Base-by-base conservation (phyloP, 2,888 invertebrate species). In the Serripes groenlandicus region DNA sequence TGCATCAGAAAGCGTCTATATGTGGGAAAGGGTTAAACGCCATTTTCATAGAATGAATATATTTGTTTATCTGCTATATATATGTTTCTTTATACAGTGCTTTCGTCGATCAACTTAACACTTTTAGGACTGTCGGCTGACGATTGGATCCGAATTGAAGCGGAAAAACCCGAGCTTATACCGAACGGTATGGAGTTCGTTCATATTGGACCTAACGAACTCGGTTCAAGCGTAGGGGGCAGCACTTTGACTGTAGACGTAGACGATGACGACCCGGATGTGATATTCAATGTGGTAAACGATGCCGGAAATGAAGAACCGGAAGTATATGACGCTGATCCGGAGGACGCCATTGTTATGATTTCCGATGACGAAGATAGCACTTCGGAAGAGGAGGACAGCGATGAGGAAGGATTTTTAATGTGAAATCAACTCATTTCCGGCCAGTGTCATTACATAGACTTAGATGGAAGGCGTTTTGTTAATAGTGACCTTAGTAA, bases 181-280 rank as follows among this genome's bases (percentile, higher is more conserved):
- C 68, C 75, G 23, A 68, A 68, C 72, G 70, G 72, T 11, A 71
- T 52, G 18, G 82, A 86, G 7, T 80, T 75, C 37, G 74, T 68
- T 35, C 76, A 86, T 58, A 70, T 86, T 26, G 86, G 81, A 11
- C 86, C 86, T 7, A 86, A 74, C 56, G 86, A 86, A 32, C 73
- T 76, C 30, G 81, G 76, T 5, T 81, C 83, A 3, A 80, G 83
- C 42, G 76, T 66, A 15, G 78, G 75, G 9, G 72, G 84, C 23
- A 84, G 84, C 72, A 81, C 75, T 3, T 26, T 69, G 37, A 74
- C 74, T 30, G 68, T 52, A 0, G 66, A 78, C 26, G 69, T 32
- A 28, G 79, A 73, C 37, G 73, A 30, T 15, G 74, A 64, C 9
- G 66, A 68, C 28, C 74, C 74, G 26, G 58, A 76, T 42, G 78